Evolutionary conservation across 2,113 vertebrate genomes (phyloP), one percentile per base, ranked within the genome.

Genomic region (Falco punctatus): DNA sequence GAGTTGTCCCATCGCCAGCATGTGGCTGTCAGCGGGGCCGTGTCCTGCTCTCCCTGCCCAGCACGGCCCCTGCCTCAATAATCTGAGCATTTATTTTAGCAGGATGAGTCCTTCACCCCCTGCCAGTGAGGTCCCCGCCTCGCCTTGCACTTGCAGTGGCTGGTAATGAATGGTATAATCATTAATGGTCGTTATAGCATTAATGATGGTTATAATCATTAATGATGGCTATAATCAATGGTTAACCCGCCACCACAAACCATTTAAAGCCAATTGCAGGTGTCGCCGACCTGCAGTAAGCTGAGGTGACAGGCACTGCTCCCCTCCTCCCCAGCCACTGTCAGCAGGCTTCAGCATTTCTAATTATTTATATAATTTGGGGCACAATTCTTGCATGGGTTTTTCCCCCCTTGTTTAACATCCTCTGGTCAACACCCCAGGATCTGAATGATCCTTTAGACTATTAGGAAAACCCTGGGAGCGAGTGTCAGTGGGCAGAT

Each of bases 401-500:
- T 24, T 19, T 49, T 28, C 38, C 10, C 13, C 18, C 1, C 10
- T 13, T 1, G 0, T 54, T 71, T 52, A 27, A 35, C 16, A 22
- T 48, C 4, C 0, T 27, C 24, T 28, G 40, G 42, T 77, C 27
- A 20, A 20, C 32, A 35, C 13, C 13, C 4, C 4, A 62, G 51
- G 27, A 32, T 13, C 42, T 4, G 8, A 70, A 44, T 2, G 3
- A 3, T 55, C 42, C 46, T 49, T 79, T 3, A 13, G 49, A 28
- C 15, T 38, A 2, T 16, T 5, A 35, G 62, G 42, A 86, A 64
- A 58, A 15, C 11, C 15, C 65, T 38, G 66, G 30, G 42, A 49
- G 21, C 0, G 13, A 83, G 64, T 0, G 0, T 72, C 5, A 11
- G 14, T 1, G 7, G 57, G 81, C 30, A 61, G 73, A n/a, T 15